A percentile compares a stretch with the other conserved stretches of the same genome.
phyloP scores from a whole-genome alignment of 1,140 invertebrate genomes.

The Protaetia brevitarsis region DNA sequence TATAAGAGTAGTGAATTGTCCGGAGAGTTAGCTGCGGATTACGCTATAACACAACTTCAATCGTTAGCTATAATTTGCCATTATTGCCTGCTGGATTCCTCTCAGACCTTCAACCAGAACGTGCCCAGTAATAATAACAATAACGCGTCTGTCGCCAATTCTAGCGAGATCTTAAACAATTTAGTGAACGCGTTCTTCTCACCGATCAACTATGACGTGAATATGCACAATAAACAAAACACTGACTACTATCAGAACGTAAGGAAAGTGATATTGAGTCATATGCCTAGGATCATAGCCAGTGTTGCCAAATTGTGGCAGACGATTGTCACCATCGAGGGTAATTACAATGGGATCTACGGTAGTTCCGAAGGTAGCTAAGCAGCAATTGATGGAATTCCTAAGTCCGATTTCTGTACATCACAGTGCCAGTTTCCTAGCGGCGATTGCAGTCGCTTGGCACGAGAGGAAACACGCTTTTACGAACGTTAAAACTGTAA shows the following conservation, averaged over 20 bases:
- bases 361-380: conserved; percentile 64
- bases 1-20: conserved; percentile 41
- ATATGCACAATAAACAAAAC: conserved; percentile 41
- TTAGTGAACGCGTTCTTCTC: conserved; percentile 73
- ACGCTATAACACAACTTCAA: conserved; percentile 76
- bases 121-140: conserved; percentile 52
- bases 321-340: conserved; percentile 54
- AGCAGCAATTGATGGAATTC: conserved; percentile 79
- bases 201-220: conserved; percentile 38
- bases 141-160: conserved; percentile 51
- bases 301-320: conserved; percentile 80
- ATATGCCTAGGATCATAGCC: conserved; percentile 78
- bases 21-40: conserved; percentile 61
- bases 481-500: conserved; percentile 53
- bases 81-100: conserved; percentile 78
- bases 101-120: conserved; percentile 60
- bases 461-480: conserved; percentile 65
- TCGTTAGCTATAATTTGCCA: conserved; percentile 80
- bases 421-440: conserved; percentile 79
- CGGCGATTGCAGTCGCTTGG: conserved; percentile 87
- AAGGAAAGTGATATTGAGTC: conserved; percentile 70
- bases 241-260: conserved; percentile 60
- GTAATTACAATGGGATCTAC: conserved; percentile 52
- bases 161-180: conserved; percentile 75
- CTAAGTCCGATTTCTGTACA: conserved; percentile 84